A percentile compares a stretch with the other conserved stretches of the same genome.
Conservation (phyloP, 2,113 vertebrate species). For the Girardinichthys multiradiatus region DNA sequence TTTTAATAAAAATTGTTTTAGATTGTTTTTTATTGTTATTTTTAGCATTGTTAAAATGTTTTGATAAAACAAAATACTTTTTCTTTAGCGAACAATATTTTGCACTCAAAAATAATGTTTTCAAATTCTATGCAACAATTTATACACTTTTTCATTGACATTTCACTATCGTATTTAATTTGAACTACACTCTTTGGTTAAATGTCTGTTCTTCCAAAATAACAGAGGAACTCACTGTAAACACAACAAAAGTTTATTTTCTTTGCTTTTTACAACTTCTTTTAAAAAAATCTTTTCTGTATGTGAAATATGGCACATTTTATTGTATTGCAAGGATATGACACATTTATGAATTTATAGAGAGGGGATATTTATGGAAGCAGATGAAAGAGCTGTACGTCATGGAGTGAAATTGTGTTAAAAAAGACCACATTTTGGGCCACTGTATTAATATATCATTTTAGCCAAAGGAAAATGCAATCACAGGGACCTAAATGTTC, state of each 20-base stretch:
- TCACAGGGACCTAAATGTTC: slow-evolving; percentile 78
- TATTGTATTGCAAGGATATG: slow-evolving; percentile 81
- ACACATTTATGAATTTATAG: slow-evolving; percentile 82
- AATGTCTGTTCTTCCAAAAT: slow-evolving; percentile 25
- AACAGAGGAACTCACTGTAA: slow-evolving; percentile 1
- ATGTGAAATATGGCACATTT: slow-evolving; percentile 79
- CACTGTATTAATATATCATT: slow-evolving; percentile 81
- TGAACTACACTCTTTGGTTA: neutral
- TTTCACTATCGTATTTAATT: slow-evolving; percentile 2
- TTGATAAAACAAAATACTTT: neutral
- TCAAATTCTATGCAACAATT: neutral
- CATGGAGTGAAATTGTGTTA: slow-evolving; percentile 77
- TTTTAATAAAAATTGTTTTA: neutral
- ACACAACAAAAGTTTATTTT: slow-evolving; percentile 34
- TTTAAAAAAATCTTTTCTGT: slow-evolving; percentile 47
- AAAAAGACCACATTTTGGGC: slow-evolving; percentile 77
- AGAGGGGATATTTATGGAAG: slow-evolving; percentile 81
- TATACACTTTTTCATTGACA: neutral
- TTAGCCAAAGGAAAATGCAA: slow-evolving; percentile 75
- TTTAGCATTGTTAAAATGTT: neutral
- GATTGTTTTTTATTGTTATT: neutral
- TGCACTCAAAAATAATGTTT: neutral
- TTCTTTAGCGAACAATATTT: neutral
- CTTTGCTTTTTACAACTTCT: slow-evolving; percentile 13
- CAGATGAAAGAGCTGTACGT: slow-evolving; percentile 80